Base-by-base conservation (phyloP, 1,140 invertebrate genomes). In the Diploscapter pachys region DNA sequence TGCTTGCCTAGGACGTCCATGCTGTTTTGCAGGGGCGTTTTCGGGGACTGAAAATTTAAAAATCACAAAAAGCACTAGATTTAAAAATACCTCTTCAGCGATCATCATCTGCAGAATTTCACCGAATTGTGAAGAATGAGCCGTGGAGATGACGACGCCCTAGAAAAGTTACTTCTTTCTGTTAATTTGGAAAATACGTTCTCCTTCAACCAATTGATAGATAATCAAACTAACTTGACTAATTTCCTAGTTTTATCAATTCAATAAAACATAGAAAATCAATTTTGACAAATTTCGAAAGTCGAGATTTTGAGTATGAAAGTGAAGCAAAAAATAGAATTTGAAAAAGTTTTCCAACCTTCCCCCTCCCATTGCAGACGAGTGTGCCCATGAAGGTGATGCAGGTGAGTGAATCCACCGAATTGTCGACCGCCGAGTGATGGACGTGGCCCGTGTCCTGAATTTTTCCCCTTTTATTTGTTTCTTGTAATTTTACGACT, bases 81-180 rank as follows among this genome's bases (percentile, higher is more conserved):
- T 31, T 31, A 31, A 31, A n/a, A 50, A 2, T 8, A 68, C 66
- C n/a, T 99, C 96, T 88, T 99, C 96, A 0, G 92, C 92, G 88
- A 96, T 92, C 96, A 99, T 99, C 94, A 99, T 95, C 81, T 93
- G 92, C 87, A 98, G 98, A 51, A 99, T 92, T 88, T 97, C 93
- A 5, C 96, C 97, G 89, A 99, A 99, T 87, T 98, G 93, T 67
- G 95, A 97, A 77, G 93, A 92, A 81, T 93, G 92, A 13, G 95
- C 97, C 2, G 95, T 99, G 85, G 92, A 95, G 4, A 98, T 93
- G 5, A 99, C 96, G 79, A 99, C 92, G 64, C 96, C 96, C 92
- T 93, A 57, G 13, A 31, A 52, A 48, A 8, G 8, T 50, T 69
- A 55, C 9, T 63, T 69, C 52, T 31, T 9, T 31, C 6, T 31